Percentiles rank a stretch among this genome's conserved stretches.
phyloP scores from a whole-genome alignment of 2,797 vertebrate species.

The Ammospiza maritima region DNA sequence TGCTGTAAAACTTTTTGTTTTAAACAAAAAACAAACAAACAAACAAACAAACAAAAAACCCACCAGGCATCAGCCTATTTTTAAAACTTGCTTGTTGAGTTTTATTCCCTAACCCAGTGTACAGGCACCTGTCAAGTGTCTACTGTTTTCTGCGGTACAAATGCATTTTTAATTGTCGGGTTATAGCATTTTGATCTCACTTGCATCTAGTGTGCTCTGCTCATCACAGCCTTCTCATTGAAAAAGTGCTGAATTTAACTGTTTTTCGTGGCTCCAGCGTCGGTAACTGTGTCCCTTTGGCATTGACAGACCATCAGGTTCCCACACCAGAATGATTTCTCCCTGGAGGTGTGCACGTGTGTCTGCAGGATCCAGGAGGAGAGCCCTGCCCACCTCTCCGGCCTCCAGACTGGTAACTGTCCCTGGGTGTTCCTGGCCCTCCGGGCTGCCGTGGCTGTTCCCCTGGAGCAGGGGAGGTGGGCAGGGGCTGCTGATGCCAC shows the following conservation, averaged over 20 bases:
- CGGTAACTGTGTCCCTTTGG: not conserved
- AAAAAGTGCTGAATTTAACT: not conserved
- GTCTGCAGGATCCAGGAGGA: conserved; percentile 86
- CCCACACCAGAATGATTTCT: conserved; percentile 74
- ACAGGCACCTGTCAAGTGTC: not conserved
- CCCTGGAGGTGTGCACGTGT: conserved; percentile 85
- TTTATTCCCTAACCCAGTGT: not conserved
- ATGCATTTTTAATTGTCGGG: not conserved
- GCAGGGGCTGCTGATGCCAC: accelerated
- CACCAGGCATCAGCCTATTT: too few species aligned
- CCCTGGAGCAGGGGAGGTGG: accelerated
- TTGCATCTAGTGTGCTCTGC: not conserved
- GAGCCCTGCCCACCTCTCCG: conserved; percentile 87
- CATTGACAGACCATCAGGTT: conserved; percentile 83
- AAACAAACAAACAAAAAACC: too few species aligned
- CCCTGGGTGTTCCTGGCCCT: not conserved
- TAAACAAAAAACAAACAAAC: too few species aligned
- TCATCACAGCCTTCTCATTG: not conserved
- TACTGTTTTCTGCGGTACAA: not conserved
- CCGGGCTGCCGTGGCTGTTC: not conserved
- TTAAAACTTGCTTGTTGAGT: not conserved
- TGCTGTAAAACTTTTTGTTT: not conserved
- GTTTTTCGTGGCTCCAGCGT: not conserved
- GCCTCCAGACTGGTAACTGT: conserved; percentile 86
- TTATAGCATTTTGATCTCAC: not conserved